Conservation (phyloP, 1,140 invertebrate species). For the Hypsibius dujardini region DNA sequence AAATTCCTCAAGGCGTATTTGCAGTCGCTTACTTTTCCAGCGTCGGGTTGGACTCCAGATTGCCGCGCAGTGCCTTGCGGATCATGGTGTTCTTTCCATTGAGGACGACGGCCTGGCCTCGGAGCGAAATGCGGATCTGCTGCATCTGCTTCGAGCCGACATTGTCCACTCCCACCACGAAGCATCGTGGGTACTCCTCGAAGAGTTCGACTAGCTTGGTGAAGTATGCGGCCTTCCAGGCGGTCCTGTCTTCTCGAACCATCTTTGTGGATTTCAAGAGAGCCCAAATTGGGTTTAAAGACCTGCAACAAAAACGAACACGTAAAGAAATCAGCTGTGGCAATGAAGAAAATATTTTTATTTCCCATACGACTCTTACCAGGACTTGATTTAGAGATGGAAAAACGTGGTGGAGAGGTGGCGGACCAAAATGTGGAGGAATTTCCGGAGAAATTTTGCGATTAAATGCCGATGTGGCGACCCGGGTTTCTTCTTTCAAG, state of each 20-base stretch:
- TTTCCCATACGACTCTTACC: too few relatives aligned
- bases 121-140: constrained; percentile 81
- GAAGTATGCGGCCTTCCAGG: constrained; percentile 98
- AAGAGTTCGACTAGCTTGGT: constrained; percentile 81
- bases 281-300: constrained; percentile 19
- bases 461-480: too few relatives aligned
- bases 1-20: background rate
- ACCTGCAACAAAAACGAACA: background rate
- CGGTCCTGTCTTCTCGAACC: constrained; percentile 98
- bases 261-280: constrained; percentile 53
- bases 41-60: constrained; percentile 78
- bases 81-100: constrained; percentile 99
- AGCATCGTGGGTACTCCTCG: constrained; percentile 95
- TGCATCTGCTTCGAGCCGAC: constrained; percentile 99
- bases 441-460: too few relatives aligned
- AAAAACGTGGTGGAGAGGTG: too few relatives aligned
- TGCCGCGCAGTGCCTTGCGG: constrained; percentile 91
- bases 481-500: too few relatives aligned
- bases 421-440: too few relatives aligned
- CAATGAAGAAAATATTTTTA: too few relatives aligned
- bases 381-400: too few relatives aligned
- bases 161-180: constrained; percentile 96
- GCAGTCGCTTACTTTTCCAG: constrained; percentile 60
- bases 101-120: constrained; percentile 72
- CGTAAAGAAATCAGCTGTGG: too few relatives aligned